phyloP scores from a whole-genome alignment of 2,888 invertebrate genomes.

The Gandaritis pyraliata region DNA sequence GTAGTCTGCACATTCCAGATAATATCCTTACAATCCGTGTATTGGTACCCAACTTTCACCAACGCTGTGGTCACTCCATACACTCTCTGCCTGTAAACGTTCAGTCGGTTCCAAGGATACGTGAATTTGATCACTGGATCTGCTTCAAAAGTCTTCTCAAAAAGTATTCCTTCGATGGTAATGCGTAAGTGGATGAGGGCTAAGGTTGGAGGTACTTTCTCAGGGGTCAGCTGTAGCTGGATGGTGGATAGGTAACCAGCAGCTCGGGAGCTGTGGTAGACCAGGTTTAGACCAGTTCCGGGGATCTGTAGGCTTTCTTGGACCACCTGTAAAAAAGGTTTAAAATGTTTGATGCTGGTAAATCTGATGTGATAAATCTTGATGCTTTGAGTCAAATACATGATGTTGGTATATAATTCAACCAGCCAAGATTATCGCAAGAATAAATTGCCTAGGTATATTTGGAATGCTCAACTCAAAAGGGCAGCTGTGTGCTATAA shows the following conservation, averaged over 20 bases:
- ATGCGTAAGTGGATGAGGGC: conserved; percentile 96
- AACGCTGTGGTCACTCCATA: conserved; percentile 98
- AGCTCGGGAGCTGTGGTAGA: conserved; percentile 97
- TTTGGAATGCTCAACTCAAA: too few relatives aligned
- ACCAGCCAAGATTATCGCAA: too few relatives aligned
- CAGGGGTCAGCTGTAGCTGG: conserved; percentile 95
- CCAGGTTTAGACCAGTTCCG: conserved; percentile 96
- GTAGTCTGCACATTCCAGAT: conserved; percentile 99
- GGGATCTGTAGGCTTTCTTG: conserved; percentile 98
- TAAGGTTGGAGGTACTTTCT: conserved; percentile 90
- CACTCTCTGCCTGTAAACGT: conserved; percentile 97
- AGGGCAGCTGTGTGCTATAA: too few relatives aligned
- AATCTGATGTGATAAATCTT: too few relatives aligned
- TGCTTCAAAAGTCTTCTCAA: conserved; percentile 97
- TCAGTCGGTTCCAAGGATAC: conserved; percentile 98
- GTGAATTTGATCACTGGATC: conserved; percentile 98
- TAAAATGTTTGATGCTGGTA: background rate
- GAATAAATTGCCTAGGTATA: too few relatives aligned
- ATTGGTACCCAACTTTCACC: conserved; percentile 98
- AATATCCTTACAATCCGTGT: conserved; percentile 94
- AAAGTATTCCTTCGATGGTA: conserved; percentile 96
- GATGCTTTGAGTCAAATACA: too few relatives aligned
- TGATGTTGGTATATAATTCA: too few relatives aligned
- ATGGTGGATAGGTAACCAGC: conserved; percentile 97
- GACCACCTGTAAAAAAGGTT: conserved; percentile 86